A percentile compares a stretch with the other conserved stretches of the same genome.
These are phyloP conservation scores for Hydroisotoma schaefferi DNA, from an alignment of 2,888 invertebrate species.

Conservation along the genomic window DNA sequence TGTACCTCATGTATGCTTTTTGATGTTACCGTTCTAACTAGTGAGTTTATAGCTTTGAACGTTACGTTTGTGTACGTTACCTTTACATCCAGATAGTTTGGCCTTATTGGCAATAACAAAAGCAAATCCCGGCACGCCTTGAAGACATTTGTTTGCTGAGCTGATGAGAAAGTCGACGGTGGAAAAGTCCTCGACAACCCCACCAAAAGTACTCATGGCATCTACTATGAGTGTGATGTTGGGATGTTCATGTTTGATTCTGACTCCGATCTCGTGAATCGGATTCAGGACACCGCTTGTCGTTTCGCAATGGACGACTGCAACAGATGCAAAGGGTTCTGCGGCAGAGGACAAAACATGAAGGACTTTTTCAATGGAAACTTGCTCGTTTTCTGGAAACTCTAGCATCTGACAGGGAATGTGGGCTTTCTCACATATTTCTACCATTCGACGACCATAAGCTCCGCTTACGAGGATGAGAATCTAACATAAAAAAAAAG, in stretches of 20 bases:
- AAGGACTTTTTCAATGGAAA: slow-evolving; percentile 47
- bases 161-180: slow-evolving; percentile 54
- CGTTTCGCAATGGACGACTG: slow-evolving; percentile 56
- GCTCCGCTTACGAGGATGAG: slow-evolving; percentile 55
- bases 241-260: slow-evolving; percentile 49
- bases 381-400: slow-evolving; percentile 52
- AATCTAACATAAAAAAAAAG: too few relatives aligned
- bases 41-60: too few relatives aligned
- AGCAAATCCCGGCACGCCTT: slow-evolving; percentile 55
- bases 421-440: slow-evolving; percentile 52
- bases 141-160: slow-evolving; percentile 56
- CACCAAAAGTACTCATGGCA: slow-evolving; percentile 57
- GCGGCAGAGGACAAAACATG: slow-evolving; percentile 45
- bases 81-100: slow-evolving; percentile 52
- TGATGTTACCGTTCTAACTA: too few relatives aligned
- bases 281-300: slow-evolving; percentile 55
- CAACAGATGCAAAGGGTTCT: slow-evolving; percentile 51
- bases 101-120: slow-evolving; percentile 52
- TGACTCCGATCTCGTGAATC: slow-evolving; percentile 51
- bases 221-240: slow-evolving; percentile 53
- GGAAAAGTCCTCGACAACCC: slow-evolving; percentile 52
- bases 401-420: slow-evolving; percentile 50
- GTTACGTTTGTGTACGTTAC: too few relatives aligned
- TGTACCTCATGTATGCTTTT: too few relatives aligned
- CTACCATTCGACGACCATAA: slow-evolving; percentile 54